A percentile compares a stretch with the other conserved stretches of the same genome.
Evolutionary conservation across 2,797 vertebrate genomes (phyloP).

Genomic region (Cossypha caffra): DNA sequence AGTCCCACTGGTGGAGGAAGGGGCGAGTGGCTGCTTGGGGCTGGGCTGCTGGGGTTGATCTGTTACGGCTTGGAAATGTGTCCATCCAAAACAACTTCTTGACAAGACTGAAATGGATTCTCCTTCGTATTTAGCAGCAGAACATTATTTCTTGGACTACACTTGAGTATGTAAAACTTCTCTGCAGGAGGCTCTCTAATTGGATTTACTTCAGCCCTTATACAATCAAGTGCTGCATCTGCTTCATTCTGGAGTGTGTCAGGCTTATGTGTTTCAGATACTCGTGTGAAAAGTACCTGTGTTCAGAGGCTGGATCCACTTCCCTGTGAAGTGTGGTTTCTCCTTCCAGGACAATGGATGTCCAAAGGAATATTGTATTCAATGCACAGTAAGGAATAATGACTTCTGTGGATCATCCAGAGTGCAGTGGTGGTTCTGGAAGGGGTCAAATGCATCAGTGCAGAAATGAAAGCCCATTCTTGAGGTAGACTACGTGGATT

Average conservation of each 20-base stretch:
- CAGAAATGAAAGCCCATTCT: background rate
- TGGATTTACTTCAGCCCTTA: background rate
- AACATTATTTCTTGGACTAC: background rate
- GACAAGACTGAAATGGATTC: background rate
- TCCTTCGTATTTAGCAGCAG: background rate
- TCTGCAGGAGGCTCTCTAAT: background rate
- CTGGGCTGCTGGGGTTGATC: background rate
- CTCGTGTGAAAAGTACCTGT: accelerated
- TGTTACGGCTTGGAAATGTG: background rate
- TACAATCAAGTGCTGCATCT: background rate
- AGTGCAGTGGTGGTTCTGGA: background rate
- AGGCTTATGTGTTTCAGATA: background rate
- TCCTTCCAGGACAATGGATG: background rate
- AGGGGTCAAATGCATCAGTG: background rate
- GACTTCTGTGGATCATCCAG: background rate
- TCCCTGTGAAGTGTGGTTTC: background rate
- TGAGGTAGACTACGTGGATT: background rate
- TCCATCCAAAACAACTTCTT: background rate
- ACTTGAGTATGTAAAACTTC: background rate
- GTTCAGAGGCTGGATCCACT: background rate
- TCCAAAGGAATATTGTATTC: background rate
- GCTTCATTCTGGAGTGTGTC: background rate
- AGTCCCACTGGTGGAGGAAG: background rate
- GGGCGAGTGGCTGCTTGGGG: accelerated
- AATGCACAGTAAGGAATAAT: background rate